These are phyloP conservation scores for Coptotermes formosanus DNA, from an alignment of 1,140 invertebrate genomes.

Conservation along the genomic window DNA sequence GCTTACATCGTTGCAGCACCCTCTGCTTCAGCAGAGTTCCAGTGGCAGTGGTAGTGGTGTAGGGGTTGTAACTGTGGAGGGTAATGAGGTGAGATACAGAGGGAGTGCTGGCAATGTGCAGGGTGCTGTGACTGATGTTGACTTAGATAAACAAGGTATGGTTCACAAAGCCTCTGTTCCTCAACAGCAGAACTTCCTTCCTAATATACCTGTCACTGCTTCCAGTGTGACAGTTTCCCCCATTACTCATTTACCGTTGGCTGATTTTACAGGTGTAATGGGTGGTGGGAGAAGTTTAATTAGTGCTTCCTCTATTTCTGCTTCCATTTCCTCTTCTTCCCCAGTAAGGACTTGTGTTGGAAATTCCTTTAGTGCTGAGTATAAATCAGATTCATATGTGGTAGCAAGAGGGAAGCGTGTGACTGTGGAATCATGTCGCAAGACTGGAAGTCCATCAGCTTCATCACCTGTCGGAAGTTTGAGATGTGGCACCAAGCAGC, in stretches of 20 bases:
- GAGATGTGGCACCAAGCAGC: constrained; percentile 12
- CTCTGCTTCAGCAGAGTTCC: not conserved
- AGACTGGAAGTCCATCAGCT: constrained; percentile 34
- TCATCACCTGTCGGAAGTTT: constrained; percentile 12
- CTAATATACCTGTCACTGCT: constrained; percentile 30
- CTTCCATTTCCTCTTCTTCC: constrained; percentile 21
- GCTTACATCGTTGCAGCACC: not conserved
- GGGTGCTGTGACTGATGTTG: not conserved
- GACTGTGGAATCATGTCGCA: constrained; percentile 46
- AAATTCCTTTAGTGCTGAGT: not conserved
- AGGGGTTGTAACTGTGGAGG: not conserved
- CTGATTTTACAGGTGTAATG: not conserved
- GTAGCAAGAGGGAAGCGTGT: constrained; percentile 49
- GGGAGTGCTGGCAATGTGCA: not conserved
- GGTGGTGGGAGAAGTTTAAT: not conserved
- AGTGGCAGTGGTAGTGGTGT: not conserved
- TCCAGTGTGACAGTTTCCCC: constrained; percentile 11
- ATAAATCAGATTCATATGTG: constrained; percentile 45
- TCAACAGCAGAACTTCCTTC: constrained; percentile 29
- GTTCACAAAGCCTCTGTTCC: not conserved
- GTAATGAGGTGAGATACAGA: not conserved
- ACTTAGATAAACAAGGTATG: not conserved
- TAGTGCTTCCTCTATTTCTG: not conserved
- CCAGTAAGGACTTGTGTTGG: constrained; percentile 16
- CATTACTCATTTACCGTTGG: not conserved